Percentiles rank a stretch among this genome's conserved stretches.
Conservation (phyloP, 2,113 vertebrate genomes). For the Baryphthengus martii region DNA sequence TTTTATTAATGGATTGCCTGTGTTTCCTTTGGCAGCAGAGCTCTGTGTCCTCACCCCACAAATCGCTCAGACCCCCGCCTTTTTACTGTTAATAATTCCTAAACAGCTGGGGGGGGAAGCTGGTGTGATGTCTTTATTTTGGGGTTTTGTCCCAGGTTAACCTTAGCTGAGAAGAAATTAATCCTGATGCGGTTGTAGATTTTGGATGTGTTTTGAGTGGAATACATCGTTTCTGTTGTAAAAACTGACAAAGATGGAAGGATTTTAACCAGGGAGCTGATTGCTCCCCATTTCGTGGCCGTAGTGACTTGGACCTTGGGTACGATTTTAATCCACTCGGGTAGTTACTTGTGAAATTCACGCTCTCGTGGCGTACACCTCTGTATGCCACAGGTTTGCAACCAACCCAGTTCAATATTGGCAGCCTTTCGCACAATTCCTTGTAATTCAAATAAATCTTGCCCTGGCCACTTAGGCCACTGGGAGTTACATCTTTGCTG, state of each 20-base stretch:
- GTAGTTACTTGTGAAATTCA: not conserved
- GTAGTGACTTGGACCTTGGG: not conserved
- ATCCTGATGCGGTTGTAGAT: not conserved
- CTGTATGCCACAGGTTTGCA: not conserved
- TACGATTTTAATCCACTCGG: not conserved
- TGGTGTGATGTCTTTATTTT: not conserved
- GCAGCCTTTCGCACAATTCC: not conserved
- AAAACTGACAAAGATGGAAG: not conserved
- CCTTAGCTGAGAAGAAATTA: not conserved
- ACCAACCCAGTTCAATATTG: not conserved
- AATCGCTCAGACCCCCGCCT: not conserved
- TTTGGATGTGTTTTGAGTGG: not conserved
- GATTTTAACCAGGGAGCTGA: not conserved
- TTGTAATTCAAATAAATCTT: not conserved
- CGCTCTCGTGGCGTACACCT: not conserved
- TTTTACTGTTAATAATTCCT: not conserved
- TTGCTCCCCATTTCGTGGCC: not conserved
- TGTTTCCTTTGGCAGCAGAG: not conserved
- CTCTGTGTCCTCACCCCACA: rapidly evolving
- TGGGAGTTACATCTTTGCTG: no score
- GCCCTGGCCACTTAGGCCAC: not conserved
- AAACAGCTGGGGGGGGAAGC: not conserved
- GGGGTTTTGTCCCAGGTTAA: not conserved
- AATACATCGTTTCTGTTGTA: not conserved
- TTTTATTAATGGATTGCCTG: not conserved